Evolutionary conservation across 2,113 vertebrate genomes (phyloP).

Genomic region (Chaenocephalus aceratus): DNA sequence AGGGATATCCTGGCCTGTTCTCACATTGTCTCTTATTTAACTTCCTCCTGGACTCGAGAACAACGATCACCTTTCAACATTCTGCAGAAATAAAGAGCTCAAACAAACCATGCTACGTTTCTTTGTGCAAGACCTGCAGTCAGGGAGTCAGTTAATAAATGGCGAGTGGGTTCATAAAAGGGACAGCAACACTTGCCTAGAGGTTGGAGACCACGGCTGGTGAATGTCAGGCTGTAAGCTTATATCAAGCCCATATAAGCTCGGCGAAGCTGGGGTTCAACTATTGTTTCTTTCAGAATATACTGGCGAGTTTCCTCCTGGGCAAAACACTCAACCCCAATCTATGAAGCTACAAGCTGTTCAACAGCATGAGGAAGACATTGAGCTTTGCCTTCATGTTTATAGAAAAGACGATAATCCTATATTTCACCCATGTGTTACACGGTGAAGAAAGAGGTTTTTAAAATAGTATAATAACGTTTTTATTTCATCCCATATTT

Average conservation of each 20-base stretch:
- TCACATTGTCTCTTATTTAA: too few relatives aligned
- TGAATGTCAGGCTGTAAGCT: slow-evolving; percentile 39
- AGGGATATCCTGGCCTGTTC: too few relatives aligned
- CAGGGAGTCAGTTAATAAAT: slow-evolving; percentile 64
- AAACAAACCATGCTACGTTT: slow-evolving; percentile 20
- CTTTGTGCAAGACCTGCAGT: slow-evolving; percentile 40
- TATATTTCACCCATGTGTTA: slow-evolving; percentile 14
- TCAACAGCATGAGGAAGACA: background rate
- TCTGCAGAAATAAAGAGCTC: background rate
- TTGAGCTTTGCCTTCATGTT: background rate
- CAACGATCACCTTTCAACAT: too few relatives aligned
- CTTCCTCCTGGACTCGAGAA: too few relatives aligned
- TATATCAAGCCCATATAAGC: slow-evolving; percentile 36
- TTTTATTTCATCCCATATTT: slow-evolving; percentile 18
- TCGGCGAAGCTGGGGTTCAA: slow-evolving; percentile 28
- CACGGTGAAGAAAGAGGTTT: background rate
- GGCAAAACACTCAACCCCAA: background rate
- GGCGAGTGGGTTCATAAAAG: slow-evolving; percentile 64
- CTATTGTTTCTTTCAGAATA: slow-evolving; percentile 12
- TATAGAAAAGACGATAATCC: background rate
- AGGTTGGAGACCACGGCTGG: slow-evolving; percentile 48
- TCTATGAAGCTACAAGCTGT: slow-evolving; percentile 25
- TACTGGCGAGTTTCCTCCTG: background rate
- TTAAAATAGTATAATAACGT: background rate
- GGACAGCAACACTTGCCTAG: slow-evolving; percentile 46